These are phyloP conservation scores for Nomada ferruginata DNA, from an alignment of 2,888 invertebrate species.

Conservation along the genomic window DNA sequence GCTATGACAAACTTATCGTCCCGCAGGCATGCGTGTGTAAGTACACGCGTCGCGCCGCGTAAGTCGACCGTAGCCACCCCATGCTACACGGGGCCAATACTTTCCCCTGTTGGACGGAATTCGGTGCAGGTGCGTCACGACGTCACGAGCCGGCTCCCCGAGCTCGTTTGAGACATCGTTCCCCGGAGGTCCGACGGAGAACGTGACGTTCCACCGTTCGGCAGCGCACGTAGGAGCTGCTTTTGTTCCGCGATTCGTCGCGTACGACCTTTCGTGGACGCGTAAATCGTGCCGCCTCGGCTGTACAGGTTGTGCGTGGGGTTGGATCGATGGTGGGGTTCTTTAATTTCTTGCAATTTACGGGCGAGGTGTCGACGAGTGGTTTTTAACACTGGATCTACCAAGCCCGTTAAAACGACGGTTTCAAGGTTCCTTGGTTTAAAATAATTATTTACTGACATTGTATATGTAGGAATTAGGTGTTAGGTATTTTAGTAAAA, in stretches of 20 bases:
- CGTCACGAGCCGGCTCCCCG: conserved; percentile 75
- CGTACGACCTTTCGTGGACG: conserved; percentile 57
- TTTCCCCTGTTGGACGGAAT: conserved; percentile 63
- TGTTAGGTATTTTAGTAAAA: no score
- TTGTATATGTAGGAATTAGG: no score
- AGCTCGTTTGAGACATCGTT: conserved; percentile 83
- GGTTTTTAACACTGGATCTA: no score
- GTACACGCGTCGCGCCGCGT: conserved; percentile 48
- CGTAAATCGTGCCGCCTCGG: conserved; percentile 49
- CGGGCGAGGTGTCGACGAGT: no score
- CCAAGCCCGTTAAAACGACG: no score
- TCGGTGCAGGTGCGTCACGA: conserved; percentile 73
- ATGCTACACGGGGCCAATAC: conserved; percentile 67
- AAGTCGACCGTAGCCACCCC: conserved; percentile 43
- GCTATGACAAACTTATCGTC: conserved; percentile 84
- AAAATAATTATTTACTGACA: no score
- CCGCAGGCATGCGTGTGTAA: conserved; percentile 43
- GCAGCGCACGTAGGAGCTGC: conserved; percentile 69
- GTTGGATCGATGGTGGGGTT: no score
- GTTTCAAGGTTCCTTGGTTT: no score
- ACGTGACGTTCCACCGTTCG: conserved; percentile 80
- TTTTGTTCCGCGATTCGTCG: conserved; percentile 74
- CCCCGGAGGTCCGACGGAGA: conserved; percentile 76
- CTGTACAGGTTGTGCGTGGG: no score
- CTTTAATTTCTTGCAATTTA: no score